Conservation (phyloP, 53 echinoderm and acorn worm genomes). For the Zoroaster sp. region DNA sequence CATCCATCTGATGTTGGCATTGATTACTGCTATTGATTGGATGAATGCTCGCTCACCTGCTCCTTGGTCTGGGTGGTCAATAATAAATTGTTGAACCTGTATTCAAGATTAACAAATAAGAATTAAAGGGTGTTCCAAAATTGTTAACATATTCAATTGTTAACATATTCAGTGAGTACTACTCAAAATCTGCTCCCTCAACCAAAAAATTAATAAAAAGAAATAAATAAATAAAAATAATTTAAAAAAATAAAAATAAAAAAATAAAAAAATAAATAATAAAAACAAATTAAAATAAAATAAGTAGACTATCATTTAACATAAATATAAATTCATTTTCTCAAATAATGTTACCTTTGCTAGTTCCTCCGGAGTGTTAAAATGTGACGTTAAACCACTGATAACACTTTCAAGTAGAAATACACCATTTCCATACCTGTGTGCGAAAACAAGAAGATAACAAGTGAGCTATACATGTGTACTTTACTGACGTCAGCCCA, state of each 20-base stretch:
- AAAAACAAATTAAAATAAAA: neutral
- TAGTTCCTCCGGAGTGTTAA: conserved; percentile 80
- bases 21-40: conserved; percentile 75
- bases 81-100: conserved; percentile 78
- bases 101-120: neutral
- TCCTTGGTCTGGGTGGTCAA: conserved; percentile 82
- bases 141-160: too few relatives aligned
- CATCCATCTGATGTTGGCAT: conserved; percentile 90
- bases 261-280: too few relatives aligned
- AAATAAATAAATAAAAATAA: neutral
- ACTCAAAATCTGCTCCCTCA: too few relatives aligned
- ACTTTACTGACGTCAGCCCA: too few relatives aligned
- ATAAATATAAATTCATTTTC: neutral
- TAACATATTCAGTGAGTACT: too few relatives aligned
- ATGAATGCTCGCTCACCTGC: conserved; percentile 71
- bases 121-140: too few relatives aligned
- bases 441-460: too few relatives aligned
- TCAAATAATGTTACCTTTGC: conserved; percentile 59
- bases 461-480: too few relatives aligned
- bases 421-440: conserved; percentile 84
- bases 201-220: too few relatives aligned
- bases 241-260: neutral
- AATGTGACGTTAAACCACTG: conserved; percentile 63
- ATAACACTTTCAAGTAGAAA: conserved; percentile 72
- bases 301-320: neutral